phyloP scores from a whole-genome alignment of 2,888 invertebrate genomes.

The Platycnemis pennipes region DNA sequence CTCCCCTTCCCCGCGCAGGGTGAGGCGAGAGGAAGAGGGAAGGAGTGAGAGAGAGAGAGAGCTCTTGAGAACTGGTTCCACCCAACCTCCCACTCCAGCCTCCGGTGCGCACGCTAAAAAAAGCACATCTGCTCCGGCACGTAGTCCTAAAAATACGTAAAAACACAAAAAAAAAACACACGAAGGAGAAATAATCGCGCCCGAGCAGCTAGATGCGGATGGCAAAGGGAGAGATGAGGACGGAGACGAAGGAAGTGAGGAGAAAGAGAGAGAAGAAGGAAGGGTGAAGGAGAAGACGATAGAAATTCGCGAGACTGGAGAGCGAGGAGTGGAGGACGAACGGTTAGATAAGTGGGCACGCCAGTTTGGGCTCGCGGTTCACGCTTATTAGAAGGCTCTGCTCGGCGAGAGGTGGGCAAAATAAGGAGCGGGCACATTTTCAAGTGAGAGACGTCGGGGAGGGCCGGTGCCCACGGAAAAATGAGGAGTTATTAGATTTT shows the following conservation, averaged over 20 bases:
- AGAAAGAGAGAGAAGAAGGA: not conserved
- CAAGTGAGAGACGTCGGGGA: not conserved
- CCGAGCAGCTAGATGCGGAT: not conserved
- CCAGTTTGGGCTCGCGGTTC: conserved; percentile 46
- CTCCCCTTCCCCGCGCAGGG: not conserved
- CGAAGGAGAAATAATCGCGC: not conserved
- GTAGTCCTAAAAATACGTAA: conserved; percentile 65
- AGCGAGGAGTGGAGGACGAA: not conserved
- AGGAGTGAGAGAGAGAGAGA: conserved; percentile 14
- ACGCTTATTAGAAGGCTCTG: conserved; percentile 39
- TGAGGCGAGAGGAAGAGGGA: not conserved
- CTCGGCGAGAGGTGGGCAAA: not conserved
- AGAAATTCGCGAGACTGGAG: too few species aligned
- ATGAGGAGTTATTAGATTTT: not conserved
- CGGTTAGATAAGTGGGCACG: conserved; percentile 5
- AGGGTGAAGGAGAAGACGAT: not conserved
- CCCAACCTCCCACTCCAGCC: not conserved
- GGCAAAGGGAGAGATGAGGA: not conserved
- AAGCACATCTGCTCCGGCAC: conserved; percentile 46
- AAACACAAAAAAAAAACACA: conserved; percentile 4
- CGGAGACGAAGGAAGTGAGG: not conserved
- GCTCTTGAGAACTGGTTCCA: conserved; percentile 24
- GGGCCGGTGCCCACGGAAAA: not conserved
- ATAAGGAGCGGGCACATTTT: not conserved
- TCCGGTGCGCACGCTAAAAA: conserved; percentile 44